Evolutionary conservation across 2,797 vertebrate genomes (phyloP), one percentile per base, ranked within the genome.

Genomic region (Spatula clypeata): DNA sequence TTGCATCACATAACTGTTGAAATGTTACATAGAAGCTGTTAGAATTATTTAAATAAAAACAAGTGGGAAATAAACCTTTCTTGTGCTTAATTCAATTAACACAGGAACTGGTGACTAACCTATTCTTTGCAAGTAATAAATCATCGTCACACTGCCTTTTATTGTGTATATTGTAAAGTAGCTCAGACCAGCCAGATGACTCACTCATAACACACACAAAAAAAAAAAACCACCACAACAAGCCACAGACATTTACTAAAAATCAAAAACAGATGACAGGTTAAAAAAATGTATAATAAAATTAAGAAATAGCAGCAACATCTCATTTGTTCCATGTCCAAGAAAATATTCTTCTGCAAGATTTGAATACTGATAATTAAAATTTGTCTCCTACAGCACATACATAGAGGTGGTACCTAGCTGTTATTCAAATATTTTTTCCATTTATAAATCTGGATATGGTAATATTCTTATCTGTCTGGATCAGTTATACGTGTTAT

Each of bases 81-180:
- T 88, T 95, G 74, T 24, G 42, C 23, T 93, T 79, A 92, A 93
- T 73, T 90, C 58, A 92, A 31, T 90, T 74, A 60, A 73, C 40
- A 34, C n/a, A 90, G 81, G 57, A 90, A 86, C 62, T 65, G 51
- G 61, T 70, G 89, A 69, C 10, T 54, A 38, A 65, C n/a, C 38
- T 69, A 44, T 7, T 82, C 84, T 84, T 72, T 32, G 53, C 65
- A 55, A 77, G 69, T 24, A 81, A 69, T 51, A 84, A 85, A 84
- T 16, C 62, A 51, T 5, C 26, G n/a, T 58, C 42, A 80, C 62
- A 11, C 42, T 38, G 74, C 62, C n/a, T 85, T 70, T 38, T 11
- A 62, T 9, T 88, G 77, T 54, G 64, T 16, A 3, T 45, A 40
- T 38, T 42, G 53, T 26, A 34, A 38, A 89, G 77, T 1, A 84